Conservation (phyloP, 1,140 invertebrate genomes). For the Apis florea region DNA sequence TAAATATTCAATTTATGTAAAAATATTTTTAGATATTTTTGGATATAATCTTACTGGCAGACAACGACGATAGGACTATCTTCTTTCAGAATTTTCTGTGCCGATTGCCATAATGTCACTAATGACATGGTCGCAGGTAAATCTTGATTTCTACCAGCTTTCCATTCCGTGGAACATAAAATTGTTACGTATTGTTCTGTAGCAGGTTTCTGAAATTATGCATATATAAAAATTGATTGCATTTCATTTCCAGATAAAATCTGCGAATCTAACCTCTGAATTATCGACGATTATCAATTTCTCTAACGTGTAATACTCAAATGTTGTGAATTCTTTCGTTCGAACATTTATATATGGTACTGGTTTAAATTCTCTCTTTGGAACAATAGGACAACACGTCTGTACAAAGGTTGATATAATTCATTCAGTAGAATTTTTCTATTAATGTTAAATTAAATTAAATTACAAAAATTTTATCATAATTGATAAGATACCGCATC, state of each 20-base stretch:
- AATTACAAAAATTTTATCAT: too few species aligned
- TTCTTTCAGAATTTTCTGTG: conserved; percentile 57
- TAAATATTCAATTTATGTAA: neutral
- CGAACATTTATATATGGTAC: conserved; percentile 60
- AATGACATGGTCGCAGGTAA: conserved; percentile 52
- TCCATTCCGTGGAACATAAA: conserved; percentile 59
- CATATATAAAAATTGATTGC: too few species aligned
- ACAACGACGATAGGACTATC: conserved; percentile 56
- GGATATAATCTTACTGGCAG: conserved; percentile 60
- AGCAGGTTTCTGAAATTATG: conserved; percentile 44
- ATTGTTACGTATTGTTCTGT: conserved; percentile 58
- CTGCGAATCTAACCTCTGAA: conserved; percentile 39
- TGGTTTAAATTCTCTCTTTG: conserved; percentile 58
- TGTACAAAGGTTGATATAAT: conserved; percentile 22
- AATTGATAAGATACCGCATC: conserved; percentile 43
- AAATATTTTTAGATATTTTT: neutral
- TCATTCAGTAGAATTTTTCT: neutral
- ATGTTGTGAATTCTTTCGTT: conserved; percentile 29
- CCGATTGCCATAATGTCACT: conserved; percentile 61
- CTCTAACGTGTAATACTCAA: conserved; percentile 45
- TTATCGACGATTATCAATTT: conserved; percentile 55
- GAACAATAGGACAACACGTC: conserved; percentile 62
- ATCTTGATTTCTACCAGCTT: conserved; percentile 48
- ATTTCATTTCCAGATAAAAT: neutral
- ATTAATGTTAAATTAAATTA: too few species aligned